A percentile compares a stretch with the other conserved stretches of the same genome.
Conservation (phyloP, 2,797 vertebrate species). For the Moxostoma hubbsi region DNA sequence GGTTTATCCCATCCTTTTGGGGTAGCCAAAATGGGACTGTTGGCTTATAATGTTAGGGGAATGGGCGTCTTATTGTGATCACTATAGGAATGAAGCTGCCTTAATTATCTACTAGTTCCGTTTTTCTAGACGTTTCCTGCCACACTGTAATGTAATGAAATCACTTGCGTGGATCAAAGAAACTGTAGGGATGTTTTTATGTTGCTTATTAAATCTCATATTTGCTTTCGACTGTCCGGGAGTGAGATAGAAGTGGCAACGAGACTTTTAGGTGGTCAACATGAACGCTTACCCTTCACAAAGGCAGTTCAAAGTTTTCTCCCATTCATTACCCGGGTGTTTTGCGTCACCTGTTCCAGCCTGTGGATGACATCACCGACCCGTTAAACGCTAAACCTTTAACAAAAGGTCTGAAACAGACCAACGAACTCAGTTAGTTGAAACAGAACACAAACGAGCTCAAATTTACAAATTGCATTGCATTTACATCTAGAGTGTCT, state of each 20-base stretch:
- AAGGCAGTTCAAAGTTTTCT: constrained; percentile 13
- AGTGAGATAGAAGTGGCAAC: background rate
- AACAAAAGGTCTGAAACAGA: constrained; percentile 2
- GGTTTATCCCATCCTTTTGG: background rate
- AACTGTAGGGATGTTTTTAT: background rate
- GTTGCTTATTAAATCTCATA: background rate
- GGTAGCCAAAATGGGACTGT: background rate
- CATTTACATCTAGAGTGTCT: too few species aligned
- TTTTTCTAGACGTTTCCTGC: background rate
- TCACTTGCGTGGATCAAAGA: background rate
- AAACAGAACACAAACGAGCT: background rate
- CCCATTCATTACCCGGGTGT: constrained; percentile 23
- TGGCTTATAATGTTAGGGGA: too few species aligned
- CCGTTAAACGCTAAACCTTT: background rate
- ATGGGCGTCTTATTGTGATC: background rate
- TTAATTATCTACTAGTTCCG: too few species aligned
- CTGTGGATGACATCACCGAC: background rate
- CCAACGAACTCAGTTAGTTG: background rate
- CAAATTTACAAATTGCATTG: too few species aligned
- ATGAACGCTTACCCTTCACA: background rate
- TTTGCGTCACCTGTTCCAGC: background rate
- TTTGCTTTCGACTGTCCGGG: background rate
- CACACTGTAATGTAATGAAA: background rate
- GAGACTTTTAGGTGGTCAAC: background rate
- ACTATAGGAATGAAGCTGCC: background rate